Percentiles rank a stretch among this genome's conserved stretches.
These are phyloP conservation scores for Pocota personata DNA, from an alignment of 2,888 invertebrate species.

Conservation along the genomic window DNA sequence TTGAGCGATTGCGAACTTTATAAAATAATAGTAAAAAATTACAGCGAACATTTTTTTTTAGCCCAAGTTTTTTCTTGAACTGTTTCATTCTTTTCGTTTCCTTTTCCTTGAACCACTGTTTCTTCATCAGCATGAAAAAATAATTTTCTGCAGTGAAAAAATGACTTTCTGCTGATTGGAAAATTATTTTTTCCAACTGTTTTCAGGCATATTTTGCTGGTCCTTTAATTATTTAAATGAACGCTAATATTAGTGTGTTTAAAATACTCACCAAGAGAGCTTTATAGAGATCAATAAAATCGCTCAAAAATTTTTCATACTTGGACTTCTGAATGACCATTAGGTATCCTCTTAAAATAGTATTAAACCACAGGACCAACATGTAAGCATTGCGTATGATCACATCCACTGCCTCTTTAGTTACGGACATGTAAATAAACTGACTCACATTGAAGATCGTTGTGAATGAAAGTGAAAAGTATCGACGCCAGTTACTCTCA, in stretches of 20 bases:
- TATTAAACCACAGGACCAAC: conserved; percentile 79
- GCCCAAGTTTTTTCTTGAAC: too few species aligned
- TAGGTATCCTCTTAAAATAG: background rate
- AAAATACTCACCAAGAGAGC: background rate
- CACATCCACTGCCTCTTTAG: conserved; percentile 78
- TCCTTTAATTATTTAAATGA: too few species aligned
- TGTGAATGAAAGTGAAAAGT: conserved; percentile 27
- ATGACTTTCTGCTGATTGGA: too few species aligned
- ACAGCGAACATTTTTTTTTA: too few species aligned
- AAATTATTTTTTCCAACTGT: too few species aligned
- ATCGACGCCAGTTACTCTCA: conserved; percentile 58
- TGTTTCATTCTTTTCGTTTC: too few species aligned
- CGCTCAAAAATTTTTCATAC: conserved; percentile 2
- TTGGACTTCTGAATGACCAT: background rate
- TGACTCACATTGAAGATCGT: conserved; percentile 36
- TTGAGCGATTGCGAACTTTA: too few species aligned
- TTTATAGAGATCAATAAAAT: background rate
- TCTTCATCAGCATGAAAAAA: too few species aligned
- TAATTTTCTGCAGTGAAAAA: too few species aligned
- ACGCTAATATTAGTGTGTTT: background rate
- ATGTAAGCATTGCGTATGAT: conserved; percentile 79
- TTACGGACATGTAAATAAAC: conserved; percentile 77
- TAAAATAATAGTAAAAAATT: too few species aligned
- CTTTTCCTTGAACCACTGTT: too few species aligned
- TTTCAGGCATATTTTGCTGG: too few species aligned